Conservation (phyloP, 2,113 vertebrate genomes). For the Heterochromis multidens region DNA sequence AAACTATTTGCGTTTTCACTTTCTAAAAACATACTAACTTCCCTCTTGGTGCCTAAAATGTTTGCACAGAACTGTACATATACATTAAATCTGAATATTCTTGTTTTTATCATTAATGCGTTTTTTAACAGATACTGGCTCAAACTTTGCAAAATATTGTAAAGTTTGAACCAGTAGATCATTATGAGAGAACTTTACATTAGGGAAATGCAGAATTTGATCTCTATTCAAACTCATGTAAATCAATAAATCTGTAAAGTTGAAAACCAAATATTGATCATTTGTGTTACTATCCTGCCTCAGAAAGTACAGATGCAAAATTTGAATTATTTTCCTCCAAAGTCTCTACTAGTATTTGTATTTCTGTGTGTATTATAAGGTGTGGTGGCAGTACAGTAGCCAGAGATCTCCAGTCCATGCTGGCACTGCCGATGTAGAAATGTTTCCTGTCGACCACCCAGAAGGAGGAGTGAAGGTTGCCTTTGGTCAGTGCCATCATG, state of each 20-base stretch:
- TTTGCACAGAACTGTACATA: not conserved
- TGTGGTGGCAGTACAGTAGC: constrained; percentile 72
- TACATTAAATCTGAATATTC: not conserved
- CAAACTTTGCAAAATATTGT: fast-evolving
- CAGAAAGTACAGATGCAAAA: not conserved
- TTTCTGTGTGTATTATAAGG: not conserved
- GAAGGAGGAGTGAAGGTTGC: constrained; percentile 88
- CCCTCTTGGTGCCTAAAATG: not conserved
- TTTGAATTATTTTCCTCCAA: not conserved
- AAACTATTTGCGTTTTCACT: not conserved
- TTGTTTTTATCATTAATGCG: not conserved
- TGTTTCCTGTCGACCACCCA: constrained; percentile 96
- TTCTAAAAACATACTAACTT: not conserved
- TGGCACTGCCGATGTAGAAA: constrained; percentile 90
- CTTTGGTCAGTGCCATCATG: constrained; percentile 88
- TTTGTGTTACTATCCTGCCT: not conserved
- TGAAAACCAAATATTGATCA: not conserved
- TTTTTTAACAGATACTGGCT: not conserved
- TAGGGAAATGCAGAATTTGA: not conserved
- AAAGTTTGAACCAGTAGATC: not conserved
- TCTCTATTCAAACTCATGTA: too few relatives aligned
- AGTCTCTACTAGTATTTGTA: not conserved
- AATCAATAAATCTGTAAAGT: too few relatives aligned
- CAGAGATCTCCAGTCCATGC: constrained; percentile 90
- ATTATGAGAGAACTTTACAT: not conserved